Evolutionary conservation across 2,888 invertebrate genomes (phyloP).

Genomic region (Pardosa pseudoannulata): DNA sequence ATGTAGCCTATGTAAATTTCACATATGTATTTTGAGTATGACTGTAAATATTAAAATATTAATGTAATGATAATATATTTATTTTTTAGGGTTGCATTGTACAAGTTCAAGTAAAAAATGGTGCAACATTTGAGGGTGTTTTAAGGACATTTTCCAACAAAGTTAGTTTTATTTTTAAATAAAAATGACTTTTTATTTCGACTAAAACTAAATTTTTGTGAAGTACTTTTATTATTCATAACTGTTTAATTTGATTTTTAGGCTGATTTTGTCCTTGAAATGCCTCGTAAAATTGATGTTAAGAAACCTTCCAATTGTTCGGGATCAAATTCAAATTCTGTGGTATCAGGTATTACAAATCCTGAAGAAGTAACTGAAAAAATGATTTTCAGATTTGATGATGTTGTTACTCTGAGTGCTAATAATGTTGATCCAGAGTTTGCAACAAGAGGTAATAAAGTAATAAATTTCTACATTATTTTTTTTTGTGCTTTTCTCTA

Average conservation of each 20-base stretch:
- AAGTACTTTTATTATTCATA: slow-evolving; percentile 2
- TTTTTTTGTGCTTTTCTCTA: too few species aligned
- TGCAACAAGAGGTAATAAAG: slow-evolving; percentile 86
- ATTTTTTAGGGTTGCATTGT: slow-evolving; percentile 76
- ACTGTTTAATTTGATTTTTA: slow-evolving; percentile 75
- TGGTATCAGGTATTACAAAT: slow-evolving; percentile 40
- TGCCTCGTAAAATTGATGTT: slow-evolving; percentile 87
- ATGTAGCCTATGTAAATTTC: too few species aligned
- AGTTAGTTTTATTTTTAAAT: slow-evolving; percentile 74
- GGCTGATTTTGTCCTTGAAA: slow-evolving; percentile 92
- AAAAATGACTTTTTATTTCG: neutral
- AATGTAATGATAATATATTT: neutral
- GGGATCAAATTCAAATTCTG: slow-evolving; percentile 72
- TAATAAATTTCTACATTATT: too few species aligned
- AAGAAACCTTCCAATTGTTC: slow-evolving; percentile 63
- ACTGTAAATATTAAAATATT: neutral
- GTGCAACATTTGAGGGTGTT: slow-evolving; percentile 91
- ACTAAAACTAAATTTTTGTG: neutral
- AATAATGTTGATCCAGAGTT: slow-evolving; percentile 92
- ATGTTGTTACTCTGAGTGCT: slow-evolving; percentile 89
- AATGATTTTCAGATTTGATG: slow-evolving; percentile 88
- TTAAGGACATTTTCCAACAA: slow-evolving; percentile 90
- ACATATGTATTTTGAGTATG: too few species aligned
- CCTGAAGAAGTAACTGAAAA: slow-evolving; percentile 86
- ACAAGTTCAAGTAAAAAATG: slow-evolving; percentile 83